A percentile compares a stretch with the other conserved stretches of the same genome.
phyloP scores from a whole-genome alignment of 2,888 invertebrate species.

The Andrena flavipes region DNA sequence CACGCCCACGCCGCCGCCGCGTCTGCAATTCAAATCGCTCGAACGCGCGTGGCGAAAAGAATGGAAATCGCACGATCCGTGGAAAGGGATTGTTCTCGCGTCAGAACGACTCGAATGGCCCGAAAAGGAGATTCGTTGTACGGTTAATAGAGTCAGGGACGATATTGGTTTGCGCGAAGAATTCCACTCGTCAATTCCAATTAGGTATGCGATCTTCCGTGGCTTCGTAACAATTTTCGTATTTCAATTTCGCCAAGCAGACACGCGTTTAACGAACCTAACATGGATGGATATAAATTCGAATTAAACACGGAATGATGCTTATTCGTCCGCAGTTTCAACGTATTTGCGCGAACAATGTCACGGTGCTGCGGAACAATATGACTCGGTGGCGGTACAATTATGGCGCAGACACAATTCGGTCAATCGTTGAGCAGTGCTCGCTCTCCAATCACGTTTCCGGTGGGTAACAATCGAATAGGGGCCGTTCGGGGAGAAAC shows the following conservation, averaged over 20 bases:
- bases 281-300: background rate
- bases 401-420: background rate
- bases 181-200: background rate
- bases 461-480: background rate
- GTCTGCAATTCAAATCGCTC: slow-evolving; percentile 26
- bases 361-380: background rate
- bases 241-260: slow-evolving; percentile 8
- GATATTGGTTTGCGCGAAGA: background rate
- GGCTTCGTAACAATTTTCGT: background rate
- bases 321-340: background rate
- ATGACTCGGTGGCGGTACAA: background rate
- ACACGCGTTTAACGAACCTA: background rate
- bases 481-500: background rate
- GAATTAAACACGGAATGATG: background rate
- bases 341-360: background rate
- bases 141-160: background rate
- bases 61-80: slow-evolving; percentile 20
- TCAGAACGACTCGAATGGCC: background rate
- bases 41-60: background rate
- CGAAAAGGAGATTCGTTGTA: slow-evolving; percentile 17
- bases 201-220: background rate
- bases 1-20: background rate
- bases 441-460: background rate
- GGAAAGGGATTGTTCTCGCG: slow-evolving; percentile 8
- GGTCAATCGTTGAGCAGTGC: background rate